A percentile compares a stretch with the other conserved stretches of the same genome.
These are phyloP conservation scores for Lophius americanus DNA, from an alignment of 2,797 vertebrate species.

Conservation along the genomic window DNA sequence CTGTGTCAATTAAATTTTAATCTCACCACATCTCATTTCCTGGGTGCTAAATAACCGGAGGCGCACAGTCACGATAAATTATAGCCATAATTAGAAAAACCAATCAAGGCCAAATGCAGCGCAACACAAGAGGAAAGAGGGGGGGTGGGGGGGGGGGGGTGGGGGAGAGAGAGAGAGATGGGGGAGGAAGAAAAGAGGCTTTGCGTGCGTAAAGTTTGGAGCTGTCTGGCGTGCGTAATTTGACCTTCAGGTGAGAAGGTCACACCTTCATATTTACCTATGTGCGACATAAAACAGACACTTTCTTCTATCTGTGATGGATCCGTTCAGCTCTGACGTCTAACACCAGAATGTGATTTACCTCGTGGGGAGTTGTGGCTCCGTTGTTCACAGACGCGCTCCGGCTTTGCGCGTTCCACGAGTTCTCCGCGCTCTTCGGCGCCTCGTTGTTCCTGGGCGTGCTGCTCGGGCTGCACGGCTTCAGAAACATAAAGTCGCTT, in stretches of 20 bases:
- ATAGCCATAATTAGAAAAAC: conserved; percentile 29
- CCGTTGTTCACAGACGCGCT: conserved; percentile 78
- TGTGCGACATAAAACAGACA: too few relatives aligned
- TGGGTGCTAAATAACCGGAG: conserved; percentile 33
- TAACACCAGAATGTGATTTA: conserved; percentile 54
- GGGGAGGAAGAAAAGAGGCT: neutral
- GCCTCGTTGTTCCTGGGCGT: conserved; percentile 86
- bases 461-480: conserved; percentile 85
- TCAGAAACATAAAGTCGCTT: conserved; percentile 96
- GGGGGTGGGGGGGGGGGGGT: too few relatives aligned
- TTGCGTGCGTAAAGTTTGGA: conserved; percentile 31
- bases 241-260: conserved; percentile 71
- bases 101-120: neutral
- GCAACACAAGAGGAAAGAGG: neutral
- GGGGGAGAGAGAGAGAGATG: too few relatives aligned
- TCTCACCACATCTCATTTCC: conserved; percentile 51
- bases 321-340: neutral
- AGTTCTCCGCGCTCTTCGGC: conserved; percentile 78
- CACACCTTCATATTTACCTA: conserved; percentile 17
- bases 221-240: conserved; percentile 35
- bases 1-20: conserved; percentile 62
- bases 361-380: conserved; percentile 86
- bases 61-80: conserved; percentile 30
- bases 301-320: neutral
- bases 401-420: conserved; percentile 78